A percentile compares a stretch with the other conserved stretches of the same genome.
phyloP scores from a whole-genome alignment of 2,113 vertebrate species.

The Coturnix japonica region DNA sequence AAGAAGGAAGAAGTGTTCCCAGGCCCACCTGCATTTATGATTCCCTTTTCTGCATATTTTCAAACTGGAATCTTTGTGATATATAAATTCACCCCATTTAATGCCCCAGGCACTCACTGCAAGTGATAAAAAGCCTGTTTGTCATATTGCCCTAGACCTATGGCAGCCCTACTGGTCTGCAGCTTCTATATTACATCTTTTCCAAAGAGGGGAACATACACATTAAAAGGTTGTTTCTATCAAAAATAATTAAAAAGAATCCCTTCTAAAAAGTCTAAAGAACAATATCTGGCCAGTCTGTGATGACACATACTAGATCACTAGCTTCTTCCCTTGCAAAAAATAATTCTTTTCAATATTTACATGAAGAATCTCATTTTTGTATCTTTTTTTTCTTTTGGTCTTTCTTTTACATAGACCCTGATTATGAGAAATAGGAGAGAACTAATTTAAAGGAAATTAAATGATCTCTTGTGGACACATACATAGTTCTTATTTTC shows the following conservation, averaged over 20 bases:
- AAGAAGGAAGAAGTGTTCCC: background rate
- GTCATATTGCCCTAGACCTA: background rate
- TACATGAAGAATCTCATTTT: background rate
- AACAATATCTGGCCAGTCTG: background rate
- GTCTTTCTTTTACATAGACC: background rate
- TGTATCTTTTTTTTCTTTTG: background rate
- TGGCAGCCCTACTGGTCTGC: background rate
- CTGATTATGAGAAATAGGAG: background rate
- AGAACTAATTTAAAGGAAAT: background rate
- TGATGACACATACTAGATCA: background rate
- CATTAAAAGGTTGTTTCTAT: background rate
- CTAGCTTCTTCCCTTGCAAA: background rate
- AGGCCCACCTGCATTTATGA: background rate
- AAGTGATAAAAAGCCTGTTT: background rate
- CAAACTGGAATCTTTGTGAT: background rate
- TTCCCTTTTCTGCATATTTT: background rate
- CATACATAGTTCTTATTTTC: background rate
- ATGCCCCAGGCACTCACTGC: background rate
- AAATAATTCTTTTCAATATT: background rate
- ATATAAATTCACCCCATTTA: background rate
- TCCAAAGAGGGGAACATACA: background rate
- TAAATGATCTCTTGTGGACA: background rate
- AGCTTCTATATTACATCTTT: background rate
- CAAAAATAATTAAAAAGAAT: background rate
- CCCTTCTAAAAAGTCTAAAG: background rate